These are phyloP conservation scores for Euphydryas editha DNA, from an alignment of 2,888 invertebrate species.

Conservation along the genomic window DNA sequence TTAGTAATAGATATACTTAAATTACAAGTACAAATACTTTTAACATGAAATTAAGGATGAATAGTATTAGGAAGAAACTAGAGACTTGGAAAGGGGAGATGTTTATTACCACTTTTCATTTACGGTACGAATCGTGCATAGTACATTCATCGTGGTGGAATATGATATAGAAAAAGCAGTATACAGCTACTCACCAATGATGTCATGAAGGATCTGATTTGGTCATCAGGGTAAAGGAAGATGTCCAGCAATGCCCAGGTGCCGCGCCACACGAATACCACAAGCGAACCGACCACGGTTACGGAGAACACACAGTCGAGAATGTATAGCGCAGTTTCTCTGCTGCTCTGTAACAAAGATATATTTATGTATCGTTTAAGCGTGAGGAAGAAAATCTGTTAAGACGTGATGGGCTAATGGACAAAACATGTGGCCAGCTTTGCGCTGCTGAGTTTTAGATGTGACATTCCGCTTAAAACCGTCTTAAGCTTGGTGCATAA, in stretches of 20 bases:
- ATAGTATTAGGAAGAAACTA: too few relatives aligned
- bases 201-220: slow-evolving; percentile 87
- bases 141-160: too few relatives aligned
- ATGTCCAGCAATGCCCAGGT: slow-evolving; percentile 92
- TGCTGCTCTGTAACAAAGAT: slow-evolving; percentile 84
- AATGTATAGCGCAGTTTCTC: slow-evolving; percentile 88
- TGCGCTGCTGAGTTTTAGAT: too few relatives aligned
- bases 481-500: too few relatives aligned
- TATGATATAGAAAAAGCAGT: background rate
- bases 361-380: background rate
- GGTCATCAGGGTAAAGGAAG: slow-evolving; percentile 89
- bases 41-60: too few relatives aligned
- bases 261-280: slow-evolving; percentile 95
- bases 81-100: too few relatives aligned
- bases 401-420: too few relatives aligned
- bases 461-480: too few relatives aligned
- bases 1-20: too few relatives aligned
- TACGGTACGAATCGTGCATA: background rate
- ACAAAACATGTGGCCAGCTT: too few relatives aligned
- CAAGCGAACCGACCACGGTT: slow-evolving; percentile 91
- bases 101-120: background rate
- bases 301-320: slow-evolving; percentile 94
- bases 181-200: slow-evolving; percentile 87
- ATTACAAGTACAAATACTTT: too few relatives aligned
- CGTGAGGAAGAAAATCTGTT: too few relatives aligned